phyloP scores from a whole-genome alignment of 2,797 vertebrate genomes.

The Anisognathus igniventris region DNA sequence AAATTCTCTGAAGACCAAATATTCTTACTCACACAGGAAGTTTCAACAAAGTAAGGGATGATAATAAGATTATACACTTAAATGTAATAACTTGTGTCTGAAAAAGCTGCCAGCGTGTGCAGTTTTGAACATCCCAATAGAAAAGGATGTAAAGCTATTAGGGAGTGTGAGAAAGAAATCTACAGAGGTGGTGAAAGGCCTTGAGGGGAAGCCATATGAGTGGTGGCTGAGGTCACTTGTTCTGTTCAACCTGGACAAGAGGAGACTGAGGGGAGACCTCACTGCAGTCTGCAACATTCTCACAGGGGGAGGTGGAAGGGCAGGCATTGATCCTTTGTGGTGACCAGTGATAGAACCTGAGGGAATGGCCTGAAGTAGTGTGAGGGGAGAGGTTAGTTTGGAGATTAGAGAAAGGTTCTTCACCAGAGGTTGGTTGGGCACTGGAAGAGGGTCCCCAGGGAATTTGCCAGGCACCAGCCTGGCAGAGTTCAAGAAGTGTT shows the following conservation, averaged over 20 bases:
- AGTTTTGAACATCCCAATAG: not conserved
- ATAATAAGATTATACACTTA: not conserved
- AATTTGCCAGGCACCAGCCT: not conserved
- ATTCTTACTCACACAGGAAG: not conserved
- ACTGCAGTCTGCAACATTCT: not conserved
- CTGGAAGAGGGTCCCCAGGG: not conserved
- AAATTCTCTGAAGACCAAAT: not conserved
- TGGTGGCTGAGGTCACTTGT: not conserved
- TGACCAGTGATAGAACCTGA: not conserved
- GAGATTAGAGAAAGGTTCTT: not conserved
- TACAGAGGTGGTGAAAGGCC: not conserved
- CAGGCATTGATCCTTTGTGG: not conserved
- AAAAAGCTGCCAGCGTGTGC: not conserved
- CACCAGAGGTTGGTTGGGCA: not conserved
- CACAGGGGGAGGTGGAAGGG: rapidly evolving
- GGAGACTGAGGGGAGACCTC: not conserved
- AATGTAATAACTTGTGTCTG: not conserved
- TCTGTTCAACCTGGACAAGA: not conserved
- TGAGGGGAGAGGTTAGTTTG: not conserved
- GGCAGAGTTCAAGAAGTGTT: not conserved
- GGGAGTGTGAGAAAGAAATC: not conserved
- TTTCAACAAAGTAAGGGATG: not conserved
- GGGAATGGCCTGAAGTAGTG: not conserved
- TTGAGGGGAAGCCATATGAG: not conserved
- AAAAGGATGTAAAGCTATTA: not conserved